These are phyloP conservation scores for Eriocheir sinensis DNA, from an alignment of 1,140 invertebrate species.

Conservation along the genomic window DNA sequence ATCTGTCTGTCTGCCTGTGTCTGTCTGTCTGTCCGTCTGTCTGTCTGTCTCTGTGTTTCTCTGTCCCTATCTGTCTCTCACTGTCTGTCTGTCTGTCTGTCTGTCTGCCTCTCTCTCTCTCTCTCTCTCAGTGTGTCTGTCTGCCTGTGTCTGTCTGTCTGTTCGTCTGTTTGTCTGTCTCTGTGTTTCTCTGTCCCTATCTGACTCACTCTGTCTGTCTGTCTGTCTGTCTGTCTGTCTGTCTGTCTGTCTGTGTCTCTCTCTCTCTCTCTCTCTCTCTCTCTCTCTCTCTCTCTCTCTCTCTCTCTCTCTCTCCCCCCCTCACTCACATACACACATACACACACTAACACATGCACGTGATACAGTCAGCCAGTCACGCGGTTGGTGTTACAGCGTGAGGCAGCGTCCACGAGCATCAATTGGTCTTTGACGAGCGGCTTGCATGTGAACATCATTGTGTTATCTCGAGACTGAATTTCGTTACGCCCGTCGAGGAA, in stretches of 20 bases:
- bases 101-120: too few relatives aligned
- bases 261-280: constrained; percentile 22
- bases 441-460: neutral
- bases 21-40: too few relatives aligned
- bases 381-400: neutral
- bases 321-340: too few relatives aligned
- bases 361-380: neutral
- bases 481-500: neutral
- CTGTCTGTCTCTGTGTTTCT: too few relatives aligned
- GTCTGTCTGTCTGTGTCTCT: neutral
- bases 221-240: neutral
- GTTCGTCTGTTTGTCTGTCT: neutral
- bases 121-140: too few relatives aligned
- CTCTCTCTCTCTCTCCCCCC: neutral
- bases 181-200: too few relatives aligned
- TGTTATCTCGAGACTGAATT: too few relatives aligned
- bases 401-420: neutral
- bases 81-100: too few relatives aligned
- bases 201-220: too few relatives aligned
- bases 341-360: neutral
- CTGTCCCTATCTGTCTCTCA: too few relatives aligned
- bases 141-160: neutral
- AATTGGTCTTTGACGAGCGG: neutral
- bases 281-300: constrained; percentile 22
- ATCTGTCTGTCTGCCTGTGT: too few relatives aligned